Conservation (phyloP, 2,797 vertebrate genomes). For the Crenichthys baileyi region DNA sequence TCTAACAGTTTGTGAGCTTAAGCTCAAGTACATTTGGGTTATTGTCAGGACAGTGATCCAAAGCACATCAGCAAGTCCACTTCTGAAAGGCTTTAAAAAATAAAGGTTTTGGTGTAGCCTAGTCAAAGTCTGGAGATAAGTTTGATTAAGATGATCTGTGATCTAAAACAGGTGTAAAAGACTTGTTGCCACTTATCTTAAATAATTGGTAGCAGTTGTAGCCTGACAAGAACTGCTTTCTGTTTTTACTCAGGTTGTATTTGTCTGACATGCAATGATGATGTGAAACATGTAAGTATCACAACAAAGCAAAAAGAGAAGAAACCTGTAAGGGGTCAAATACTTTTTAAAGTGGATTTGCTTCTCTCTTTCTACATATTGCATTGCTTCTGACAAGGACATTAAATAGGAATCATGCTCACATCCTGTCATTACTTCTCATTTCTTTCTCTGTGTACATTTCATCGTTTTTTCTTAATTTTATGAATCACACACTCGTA, state of each 20-base stretch:
- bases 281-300: not conserved
- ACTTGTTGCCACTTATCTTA: not conserved
- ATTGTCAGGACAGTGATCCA: too few species aligned
- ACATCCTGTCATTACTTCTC: slow-evolving; percentile 11
- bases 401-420: slow-evolving; percentile 12
- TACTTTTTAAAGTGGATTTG: not conserved
- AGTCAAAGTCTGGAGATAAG: not conserved
- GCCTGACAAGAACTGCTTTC: not conserved
- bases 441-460: slow-evolving; percentile 9
- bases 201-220: not conserved
- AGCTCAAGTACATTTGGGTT: too few species aligned
- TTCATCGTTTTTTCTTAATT: slow-evolving; percentile 22
- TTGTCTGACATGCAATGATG: not conserved
- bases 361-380: not conserved
- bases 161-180: not conserved
- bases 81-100: too few species aligned
- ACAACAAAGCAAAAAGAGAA: not conserved
- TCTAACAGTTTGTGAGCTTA: too few species aligned
- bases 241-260: not conserved
- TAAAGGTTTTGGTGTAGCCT: not conserved
- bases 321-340: not conserved
- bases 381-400: not conserved
- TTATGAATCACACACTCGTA: slow-evolving; percentile 20
- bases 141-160: not conserved
- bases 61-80: too few species aligned